Evolutionary conservation across 2,797 vertebrate genomes (phyloP).

Genomic region (Meda fulgida): DNA sequence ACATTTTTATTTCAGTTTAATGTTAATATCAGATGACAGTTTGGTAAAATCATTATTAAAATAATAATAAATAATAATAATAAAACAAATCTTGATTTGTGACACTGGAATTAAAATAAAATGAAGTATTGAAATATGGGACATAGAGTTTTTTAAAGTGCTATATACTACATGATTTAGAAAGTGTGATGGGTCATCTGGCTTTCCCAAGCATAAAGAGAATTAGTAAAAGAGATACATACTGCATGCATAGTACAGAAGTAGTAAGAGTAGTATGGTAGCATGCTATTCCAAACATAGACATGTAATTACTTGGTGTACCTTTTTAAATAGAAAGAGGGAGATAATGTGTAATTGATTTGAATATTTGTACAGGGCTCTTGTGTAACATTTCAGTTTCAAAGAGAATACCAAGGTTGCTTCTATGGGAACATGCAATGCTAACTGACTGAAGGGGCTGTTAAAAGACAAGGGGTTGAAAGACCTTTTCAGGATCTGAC

Average conservation of each 20-base stretch:
- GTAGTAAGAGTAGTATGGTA: neutral
- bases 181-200: neutral
- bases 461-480: conserved; percentile 27
- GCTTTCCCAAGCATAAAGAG: neutral
- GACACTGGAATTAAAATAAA: neutral
- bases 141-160: neutral
- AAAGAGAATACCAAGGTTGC: conserved; percentile 15
- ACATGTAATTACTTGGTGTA: neutral
- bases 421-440: conserved; percentile 5
- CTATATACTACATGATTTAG: neutral
- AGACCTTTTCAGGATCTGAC: conserved; percentile 2
- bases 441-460: neutral
- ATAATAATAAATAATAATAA: neutral
- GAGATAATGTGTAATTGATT: conserved; percentile 19
- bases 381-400: conserved; percentile 19
- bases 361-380: conserved; percentile 31
- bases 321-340: neutral
- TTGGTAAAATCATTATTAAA: neutral
- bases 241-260: neutral
- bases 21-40: neutral
- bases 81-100: neutral
- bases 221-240: neutral
- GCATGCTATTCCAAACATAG: neutral
- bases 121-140: neutral
- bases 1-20: neutral